A percentile compares a stretch with the other conserved stretches of the same genome.
Evolutionary conservation across 1,140 invertebrate species (phyloP).

Genomic region (Vanessa tameamea): DNA sequence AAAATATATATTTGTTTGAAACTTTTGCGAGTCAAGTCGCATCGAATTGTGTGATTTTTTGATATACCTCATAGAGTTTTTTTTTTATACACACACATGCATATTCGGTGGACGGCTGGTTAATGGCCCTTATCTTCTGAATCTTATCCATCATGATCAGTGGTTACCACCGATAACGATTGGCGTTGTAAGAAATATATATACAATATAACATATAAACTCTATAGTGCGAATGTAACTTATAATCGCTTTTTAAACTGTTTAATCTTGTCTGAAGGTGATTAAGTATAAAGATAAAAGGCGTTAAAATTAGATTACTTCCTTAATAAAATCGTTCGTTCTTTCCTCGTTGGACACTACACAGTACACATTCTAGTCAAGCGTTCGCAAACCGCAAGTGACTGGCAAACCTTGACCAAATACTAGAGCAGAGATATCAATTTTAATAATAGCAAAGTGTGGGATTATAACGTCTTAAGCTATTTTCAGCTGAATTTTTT

Average conservation of each 20-base stretch:
- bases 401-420: conserved; percentile 49
- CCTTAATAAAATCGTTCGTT: conserved; percentile 19
- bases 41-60: too few species aligned
- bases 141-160: too few species aligned
- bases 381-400: conserved; percentile 38
- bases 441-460: conserved; percentile 8
- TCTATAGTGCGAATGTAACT: too few species aligned
- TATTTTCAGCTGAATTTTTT: not conserved
- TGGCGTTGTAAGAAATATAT: too few species aligned
- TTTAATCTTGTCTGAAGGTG: not conserved
- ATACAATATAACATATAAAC: too few species aligned
- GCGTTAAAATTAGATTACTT: conserved; percentile 20
- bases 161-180: too few species aligned
- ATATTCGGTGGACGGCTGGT: too few species aligned
- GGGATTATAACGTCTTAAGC: not conserved
- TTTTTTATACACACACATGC: too few species aligned
- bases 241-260: not conserved
- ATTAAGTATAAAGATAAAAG: not conserved
- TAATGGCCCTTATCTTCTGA: too few species aligned
- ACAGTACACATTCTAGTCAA: conserved; percentile 13
- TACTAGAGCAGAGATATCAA: conserved; percentile 14
- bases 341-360: conserved; percentile 14
- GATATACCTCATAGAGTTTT: too few species aligned
- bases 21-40: too few species aligned
- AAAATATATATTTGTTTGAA: too few species aligned